phyloP scores from a whole-genome alignment of 2,888 invertebrate species.

The Philopedon plagiatum region DNA sequence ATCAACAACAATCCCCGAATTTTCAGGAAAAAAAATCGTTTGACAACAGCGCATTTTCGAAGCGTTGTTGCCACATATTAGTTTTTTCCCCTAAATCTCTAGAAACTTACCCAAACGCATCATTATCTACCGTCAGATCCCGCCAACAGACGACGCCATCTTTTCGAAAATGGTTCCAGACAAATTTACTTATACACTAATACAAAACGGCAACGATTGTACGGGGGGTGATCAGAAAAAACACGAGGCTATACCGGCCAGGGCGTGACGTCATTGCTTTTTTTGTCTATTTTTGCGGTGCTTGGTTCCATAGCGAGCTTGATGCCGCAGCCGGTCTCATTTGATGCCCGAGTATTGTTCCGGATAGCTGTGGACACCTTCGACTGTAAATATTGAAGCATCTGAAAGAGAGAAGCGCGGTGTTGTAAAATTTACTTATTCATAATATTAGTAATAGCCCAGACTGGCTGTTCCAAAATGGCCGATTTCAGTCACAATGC shows the following conservation, averaged over 20 bases:
- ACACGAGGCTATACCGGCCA: slow-evolving; percentile 23
- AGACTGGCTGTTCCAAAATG: no score
- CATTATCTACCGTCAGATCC: neutral
- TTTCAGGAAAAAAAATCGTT: neutral
- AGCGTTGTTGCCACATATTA: slow-evolving; percentile 7
- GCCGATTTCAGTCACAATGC: no score
- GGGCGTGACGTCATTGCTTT: slow-evolving; percentile 37
- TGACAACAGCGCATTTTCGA: neutral
- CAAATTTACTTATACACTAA: no score
- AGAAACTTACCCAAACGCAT: neutral
- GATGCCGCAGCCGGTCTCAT: slow-evolving; percentile 60
- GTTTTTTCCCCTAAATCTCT: neutral
- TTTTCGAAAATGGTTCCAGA: neutral
- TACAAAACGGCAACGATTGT: slow-evolving; percentile 17
- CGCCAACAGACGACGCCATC: neutral
- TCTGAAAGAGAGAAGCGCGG: slow-evolving; percentile 76
- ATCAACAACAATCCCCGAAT: neutral
- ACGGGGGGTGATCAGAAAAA: slow-evolving; percentile 21
- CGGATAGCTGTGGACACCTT: slow-evolving; percentile 88
- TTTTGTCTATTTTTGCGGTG: slow-evolving; percentile 48
- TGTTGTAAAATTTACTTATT: no score
- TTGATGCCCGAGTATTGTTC: slow-evolving; percentile 76
- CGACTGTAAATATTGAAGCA: slow-evolving; percentile 95
- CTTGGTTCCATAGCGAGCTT: slow-evolving; percentile 61
- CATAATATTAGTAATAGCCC: no score